phyloP scores from a whole-genome alignment of 1,140 invertebrate genomes.

The Drosophila micromelanica region DNA sequence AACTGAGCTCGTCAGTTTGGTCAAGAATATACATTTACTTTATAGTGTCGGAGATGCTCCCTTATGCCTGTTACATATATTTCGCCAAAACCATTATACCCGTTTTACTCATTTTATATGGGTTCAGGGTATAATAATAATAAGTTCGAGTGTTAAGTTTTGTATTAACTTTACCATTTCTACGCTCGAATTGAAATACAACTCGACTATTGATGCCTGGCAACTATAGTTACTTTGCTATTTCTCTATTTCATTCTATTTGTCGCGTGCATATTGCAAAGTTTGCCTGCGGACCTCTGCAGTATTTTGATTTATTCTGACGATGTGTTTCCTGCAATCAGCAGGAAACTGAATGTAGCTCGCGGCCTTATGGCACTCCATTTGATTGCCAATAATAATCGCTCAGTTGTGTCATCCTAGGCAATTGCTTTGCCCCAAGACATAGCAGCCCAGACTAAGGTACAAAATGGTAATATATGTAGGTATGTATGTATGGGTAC shows the following conservation, averaged over 20 bases:
- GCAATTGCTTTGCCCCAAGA: constrained; percentile 49
- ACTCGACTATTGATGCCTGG: background rate
- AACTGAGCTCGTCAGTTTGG: too few relatives aligned
- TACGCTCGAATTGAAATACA: too few relatives aligned
- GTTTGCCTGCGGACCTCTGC: constrained; percentile 32
- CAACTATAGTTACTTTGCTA: background rate
- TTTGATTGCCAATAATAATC: constrained; percentile 78
- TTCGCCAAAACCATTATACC: too few relatives aligned
- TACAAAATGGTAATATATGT: constrained; percentile 1
- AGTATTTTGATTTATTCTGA: constrained; percentile 55
- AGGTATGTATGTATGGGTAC: background rate
- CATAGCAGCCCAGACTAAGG: constrained; percentile 10
- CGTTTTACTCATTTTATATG: too few relatives aligned
- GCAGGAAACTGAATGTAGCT: constrained; percentile 49
- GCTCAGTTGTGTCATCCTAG: constrained; percentile 34
- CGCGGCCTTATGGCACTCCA: constrained; percentile 61
- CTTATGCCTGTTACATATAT: too few relatives aligned
- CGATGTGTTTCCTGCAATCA: constrained; percentile 63
- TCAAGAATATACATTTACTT: too few relatives aligned
- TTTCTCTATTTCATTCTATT: constrained; percentile 3
- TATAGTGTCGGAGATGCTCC: too few relatives aligned
- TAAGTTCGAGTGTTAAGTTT: background rate
- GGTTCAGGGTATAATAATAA: too few relatives aligned
- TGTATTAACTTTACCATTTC: too few relatives aligned
- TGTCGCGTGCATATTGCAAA: constrained; percentile 1